Conservation (phyloP, 2,888 invertebrate species). For the Xiphydria camelus region DNA sequence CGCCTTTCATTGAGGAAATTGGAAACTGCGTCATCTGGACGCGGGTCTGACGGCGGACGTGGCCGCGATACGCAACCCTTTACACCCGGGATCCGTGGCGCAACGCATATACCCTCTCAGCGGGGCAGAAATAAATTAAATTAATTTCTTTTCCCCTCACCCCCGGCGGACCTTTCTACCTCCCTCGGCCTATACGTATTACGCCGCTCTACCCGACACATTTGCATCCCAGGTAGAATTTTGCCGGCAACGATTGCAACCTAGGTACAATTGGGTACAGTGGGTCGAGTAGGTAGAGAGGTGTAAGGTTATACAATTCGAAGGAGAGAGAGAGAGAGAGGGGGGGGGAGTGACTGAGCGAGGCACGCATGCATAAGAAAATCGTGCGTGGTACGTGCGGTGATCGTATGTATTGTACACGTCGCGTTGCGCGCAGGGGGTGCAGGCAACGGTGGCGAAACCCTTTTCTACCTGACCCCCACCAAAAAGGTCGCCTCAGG, state of each 20-base stretch:
- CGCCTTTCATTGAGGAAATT: constrained; percentile 51
- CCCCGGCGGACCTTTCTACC: constrained; percentile 5
- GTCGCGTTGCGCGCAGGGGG: no score
- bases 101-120: constrained; percentile 34
- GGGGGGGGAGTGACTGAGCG: constrained; percentile 28
- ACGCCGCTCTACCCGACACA: constrained; percentile 15
- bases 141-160: constrained; percentile 34
- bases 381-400: no score
- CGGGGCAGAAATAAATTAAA: constrained; percentile 48
- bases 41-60: no score
- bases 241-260: no score
- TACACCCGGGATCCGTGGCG: constrained; percentile 14
- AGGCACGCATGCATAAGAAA: constrained; percentile 29
- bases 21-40: constrained; percentile 54
- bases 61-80: constrained; percentile 40
- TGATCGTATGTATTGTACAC: no score
- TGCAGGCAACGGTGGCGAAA: constrained; percentile 27
- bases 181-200: background rate
- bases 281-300: no score
- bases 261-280: no score
- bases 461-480: constrained; percentile 55
- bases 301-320: no score
- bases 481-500: constrained; percentile 48
- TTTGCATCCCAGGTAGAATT: constrained; percentile 43
- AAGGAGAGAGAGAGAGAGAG: constrained; percentile 15